A percentile compares a stretch with the other conserved stretches of the same genome.
Conservation (phyloP, 1,140 invertebrate genomes). For the Gonatopus flavifemur region DNA sequence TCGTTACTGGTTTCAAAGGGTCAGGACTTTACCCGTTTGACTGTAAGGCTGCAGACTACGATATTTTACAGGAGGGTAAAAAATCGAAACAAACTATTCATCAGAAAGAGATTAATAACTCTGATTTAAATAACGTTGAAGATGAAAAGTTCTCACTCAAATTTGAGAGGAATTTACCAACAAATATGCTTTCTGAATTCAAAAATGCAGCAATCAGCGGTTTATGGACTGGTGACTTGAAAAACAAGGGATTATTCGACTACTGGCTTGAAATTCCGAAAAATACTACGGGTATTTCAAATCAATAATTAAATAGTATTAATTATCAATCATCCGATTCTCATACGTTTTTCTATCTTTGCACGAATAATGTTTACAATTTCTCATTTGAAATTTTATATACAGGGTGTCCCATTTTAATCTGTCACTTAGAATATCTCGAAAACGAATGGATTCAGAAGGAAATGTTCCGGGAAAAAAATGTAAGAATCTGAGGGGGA, state of each 20-base stretch:
- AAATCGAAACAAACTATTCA: neutral
- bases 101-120: neutral
- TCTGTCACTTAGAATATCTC: too few species aligned
- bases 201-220: neutral
- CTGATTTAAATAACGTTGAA: neutral
- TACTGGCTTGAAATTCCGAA: conserved; percentile 2
- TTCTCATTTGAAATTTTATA: too few species aligned
- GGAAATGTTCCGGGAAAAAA: too few species aligned
- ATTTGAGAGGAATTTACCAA: neutral
- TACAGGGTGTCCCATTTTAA: too few species aligned
- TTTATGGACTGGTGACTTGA: conserved; percentile 3
- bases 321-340: too few species aligned
- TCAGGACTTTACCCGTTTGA: conserved; percentile 36
- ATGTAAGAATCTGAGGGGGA: too few species aligned
- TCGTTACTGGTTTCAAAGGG: conserved; percentile 38
- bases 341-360: neutral
- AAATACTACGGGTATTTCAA: neutral
- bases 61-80: conserved; percentile 11
- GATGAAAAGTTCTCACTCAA: neutral
- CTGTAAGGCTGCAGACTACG: conserved; percentile 34
- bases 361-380: neutral
- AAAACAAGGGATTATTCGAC: conserved; percentile 5
- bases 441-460: too few species aligned
- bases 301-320: neutral
- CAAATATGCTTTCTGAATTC: neutral